Conservation (phyloP, 2,888 invertebrate genomes). For the Epirrhoe alternata region DNA sequence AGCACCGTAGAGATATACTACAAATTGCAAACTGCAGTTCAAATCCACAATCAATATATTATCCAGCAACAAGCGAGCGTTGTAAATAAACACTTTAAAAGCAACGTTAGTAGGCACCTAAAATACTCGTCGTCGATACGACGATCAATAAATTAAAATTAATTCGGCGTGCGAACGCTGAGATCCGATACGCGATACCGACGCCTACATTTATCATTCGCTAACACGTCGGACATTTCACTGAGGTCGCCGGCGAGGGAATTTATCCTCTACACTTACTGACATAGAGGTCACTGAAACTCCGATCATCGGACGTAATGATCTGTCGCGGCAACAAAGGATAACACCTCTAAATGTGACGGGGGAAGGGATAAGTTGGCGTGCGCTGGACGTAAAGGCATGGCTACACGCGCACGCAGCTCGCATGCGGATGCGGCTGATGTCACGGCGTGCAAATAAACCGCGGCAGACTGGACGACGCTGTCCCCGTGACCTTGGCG, state of each 20-base stretch:
- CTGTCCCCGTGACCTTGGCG: constrained; percentile 69
- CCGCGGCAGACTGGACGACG: constrained; percentile 77
- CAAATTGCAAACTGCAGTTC: constrained; percentile 37
- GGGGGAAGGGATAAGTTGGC: constrained; percentile 75
- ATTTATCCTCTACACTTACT: constrained; percentile 68
- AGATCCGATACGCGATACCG: constrained; percentile 84
- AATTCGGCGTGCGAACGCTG: constrained; percentile 85
- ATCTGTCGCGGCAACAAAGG: constrained; percentile 73
- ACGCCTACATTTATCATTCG: constrained; percentile 86
- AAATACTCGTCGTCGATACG: constrained; percentile 81
- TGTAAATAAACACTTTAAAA: constrained; percentile 72
- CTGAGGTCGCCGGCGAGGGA: constrained; percentile 67
- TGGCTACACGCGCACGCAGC: constrained; percentile 66
- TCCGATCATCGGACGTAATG: constrained; percentile 71
- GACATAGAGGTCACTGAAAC: constrained; percentile 62
- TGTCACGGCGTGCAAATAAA: constrained; percentile 71
- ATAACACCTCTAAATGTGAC: constrained; percentile 80
- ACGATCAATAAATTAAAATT: constrained; percentile 85
- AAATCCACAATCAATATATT: constrained; percentile 50
- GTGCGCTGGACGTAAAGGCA: constrained; percentile 64
- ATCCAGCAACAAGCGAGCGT: constrained; percentile 53
- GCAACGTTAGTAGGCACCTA: constrained; percentile 77
- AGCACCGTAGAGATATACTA: constrained; percentile 33
- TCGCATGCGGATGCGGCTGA: constrained; percentile 74
- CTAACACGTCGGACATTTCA: constrained; percentile 84